Conservation (phyloP, 2,888 invertebrate genomes). For the Papilio gigon region DNA sequence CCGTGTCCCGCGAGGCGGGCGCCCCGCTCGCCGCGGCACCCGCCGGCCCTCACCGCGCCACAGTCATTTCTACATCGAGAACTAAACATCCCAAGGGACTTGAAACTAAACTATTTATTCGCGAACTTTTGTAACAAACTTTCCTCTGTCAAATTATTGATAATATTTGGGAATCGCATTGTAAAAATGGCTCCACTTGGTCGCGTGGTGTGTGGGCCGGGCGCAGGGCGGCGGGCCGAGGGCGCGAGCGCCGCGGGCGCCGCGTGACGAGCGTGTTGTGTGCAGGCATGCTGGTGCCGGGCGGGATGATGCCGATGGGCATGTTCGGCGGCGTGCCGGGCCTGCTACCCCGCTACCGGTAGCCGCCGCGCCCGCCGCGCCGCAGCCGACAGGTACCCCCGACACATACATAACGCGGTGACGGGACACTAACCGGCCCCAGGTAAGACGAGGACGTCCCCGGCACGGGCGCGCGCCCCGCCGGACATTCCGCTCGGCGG, state of each 20-base stretch:
- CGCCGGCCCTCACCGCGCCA: not conserved
- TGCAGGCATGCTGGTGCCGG: conserved; percentile 67
- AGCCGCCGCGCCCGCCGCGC: conserved; percentile 69
- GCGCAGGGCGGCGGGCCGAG: conserved; percentile 69
- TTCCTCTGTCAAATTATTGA: too few relatives aligned
- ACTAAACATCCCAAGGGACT: too few relatives aligned
- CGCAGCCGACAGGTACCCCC: conserved; percentile 53
- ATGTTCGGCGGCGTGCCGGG: conserved; percentile 74
- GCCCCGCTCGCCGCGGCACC: not conserved
- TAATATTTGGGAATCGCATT: too few relatives aligned
- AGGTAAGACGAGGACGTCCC: conserved; percentile 58
- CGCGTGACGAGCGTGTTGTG: conserved; percentile 47
- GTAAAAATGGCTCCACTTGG: conserved; percentile 7
- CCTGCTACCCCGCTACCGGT: conserved; percentile 92
- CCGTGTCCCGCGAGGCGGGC: conserved; percentile 73
- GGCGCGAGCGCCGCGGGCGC: conserved; percentile 51
- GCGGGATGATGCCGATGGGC: conserved; percentile 80
- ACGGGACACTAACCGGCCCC: conserved; percentile 58
- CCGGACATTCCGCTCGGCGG: conserved; percentile 20
- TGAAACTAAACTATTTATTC: too few relatives aligned
- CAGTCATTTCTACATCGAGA: not conserved
- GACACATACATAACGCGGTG: conserved; percentile 58
- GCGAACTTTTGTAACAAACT: too few relatives aligned
- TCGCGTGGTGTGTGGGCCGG: conserved; percentile 44
- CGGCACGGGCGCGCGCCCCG: conserved; percentile 53